Evolutionary conservation across 1,140 invertebrate genomes (phyloP), one percentile per base, ranked within the genome.

Genomic region (Drosophila ambigua): DNA sequence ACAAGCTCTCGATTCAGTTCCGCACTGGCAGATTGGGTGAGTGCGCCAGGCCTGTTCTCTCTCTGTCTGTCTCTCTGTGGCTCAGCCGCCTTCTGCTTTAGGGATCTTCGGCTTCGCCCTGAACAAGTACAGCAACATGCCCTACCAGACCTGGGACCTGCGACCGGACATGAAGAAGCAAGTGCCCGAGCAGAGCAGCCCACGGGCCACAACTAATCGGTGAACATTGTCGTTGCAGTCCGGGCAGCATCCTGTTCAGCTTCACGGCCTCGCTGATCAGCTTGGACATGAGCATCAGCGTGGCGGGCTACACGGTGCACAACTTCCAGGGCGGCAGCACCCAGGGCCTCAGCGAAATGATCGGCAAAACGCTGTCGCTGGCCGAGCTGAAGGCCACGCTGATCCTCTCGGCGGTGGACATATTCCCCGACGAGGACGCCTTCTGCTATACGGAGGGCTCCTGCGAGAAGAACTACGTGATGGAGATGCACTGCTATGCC

Each of bases 341-440:
- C 5, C 71, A 79, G 11, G 62, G 69, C 15, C 80, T 92, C 2
- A 90, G 77, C 50, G 81, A 82, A 1, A 90, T 91, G 79, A 69
- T 92, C 13, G 91, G 91, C n/a, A 87, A 87, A 48, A 91, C 89
- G 0, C 8, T 91, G 1, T 90, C 87, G 1, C 55, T 92, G 9
- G 13, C 72, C 7, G 85, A 91, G 28, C 62, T 92, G 0, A 92
- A 85, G 65, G 74, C 81, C n/a, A 90, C 71, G 0, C 68, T 92
- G 1, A 90, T 88, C 4, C 58, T 80, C 0, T 88, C 90, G 5
- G 97, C 97, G n/a, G 95, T 98, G 41, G 97, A 98, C 90, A 93
- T 98, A n/a, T 98, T 98, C 91, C 97, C 97, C 0, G 95, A 95
- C 62, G 94, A 95, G 65, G 98, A 98, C 92, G 96, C 96, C 0